Conservation (phyloP, 92 coral and sea anemone species). For the Palythoa caribaeorum region DNA sequence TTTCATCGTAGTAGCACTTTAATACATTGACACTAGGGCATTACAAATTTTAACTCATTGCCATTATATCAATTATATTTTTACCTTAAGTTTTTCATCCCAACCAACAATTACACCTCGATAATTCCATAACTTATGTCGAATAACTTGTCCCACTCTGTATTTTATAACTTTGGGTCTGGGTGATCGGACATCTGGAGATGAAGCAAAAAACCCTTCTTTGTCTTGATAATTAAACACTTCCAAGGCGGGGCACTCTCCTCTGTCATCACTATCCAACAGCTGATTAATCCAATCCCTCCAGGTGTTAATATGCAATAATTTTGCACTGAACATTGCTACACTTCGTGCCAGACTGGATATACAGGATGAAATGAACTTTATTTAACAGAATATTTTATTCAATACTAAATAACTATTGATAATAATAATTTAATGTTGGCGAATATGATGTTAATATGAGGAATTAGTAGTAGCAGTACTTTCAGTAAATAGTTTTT, state of each 20-base stretch:
- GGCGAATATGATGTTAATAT: no score
- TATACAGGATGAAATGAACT: neutral
- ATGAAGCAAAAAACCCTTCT: slow-evolving; percentile 82
- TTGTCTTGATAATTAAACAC: slow-evolving; percentile 79
- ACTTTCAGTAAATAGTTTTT: no score
- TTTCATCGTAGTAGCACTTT: no score
- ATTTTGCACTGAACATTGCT: slow-evolving; percentile 39
- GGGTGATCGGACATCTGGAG: slow-evolving; percentile 79
- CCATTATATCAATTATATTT: neutral
- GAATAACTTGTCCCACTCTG: slow-evolving; percentile 89
- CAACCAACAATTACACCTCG: slow-evolving; percentile 96
- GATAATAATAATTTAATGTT: no score
- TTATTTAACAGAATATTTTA: neutral
- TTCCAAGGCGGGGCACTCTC: slow-evolving; percentile 93
- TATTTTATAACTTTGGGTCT: slow-evolving; percentile 79
- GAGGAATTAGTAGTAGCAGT: no score
- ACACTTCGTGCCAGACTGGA: slow-evolving; percentile 23
- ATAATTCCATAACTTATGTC: slow-evolving; percentile 87
- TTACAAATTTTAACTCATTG: neutral
- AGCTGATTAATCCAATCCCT: slow-evolving; percentile 77
- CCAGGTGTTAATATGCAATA: slow-evolving; percentile 81
- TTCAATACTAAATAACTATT: no score
- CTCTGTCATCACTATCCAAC: slow-evolving; percentile 73
- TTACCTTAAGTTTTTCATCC: slow-evolving; percentile 91
- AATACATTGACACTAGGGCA: no score